Percentiles rank a stretch among this genome's conserved stretches.
Evolutionary conservation across 2,113 vertebrate species (phyloP).

Genomic region (Nansenia antarctica): DNA sequence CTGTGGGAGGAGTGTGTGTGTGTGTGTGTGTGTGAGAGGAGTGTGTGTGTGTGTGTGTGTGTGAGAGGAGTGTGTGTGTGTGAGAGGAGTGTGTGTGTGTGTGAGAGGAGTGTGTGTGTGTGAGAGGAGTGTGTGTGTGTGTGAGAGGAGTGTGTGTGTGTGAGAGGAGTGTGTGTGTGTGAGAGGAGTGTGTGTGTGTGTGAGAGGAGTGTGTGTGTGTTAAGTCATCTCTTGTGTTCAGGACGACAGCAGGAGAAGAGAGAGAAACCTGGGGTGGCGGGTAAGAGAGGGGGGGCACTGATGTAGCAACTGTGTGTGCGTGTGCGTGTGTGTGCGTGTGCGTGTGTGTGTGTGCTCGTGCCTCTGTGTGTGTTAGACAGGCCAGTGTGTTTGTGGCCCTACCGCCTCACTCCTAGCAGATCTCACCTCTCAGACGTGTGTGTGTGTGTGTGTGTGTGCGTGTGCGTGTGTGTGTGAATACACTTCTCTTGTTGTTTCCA

Average conservation of each 20-base stretch:
- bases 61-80: not conserved
- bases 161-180: constrained; percentile 30
- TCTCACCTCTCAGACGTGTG: no score
- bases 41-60: no score
- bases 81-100: not conserved
- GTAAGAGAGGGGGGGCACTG: constrained; percentile 61
- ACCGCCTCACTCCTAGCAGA: no score
- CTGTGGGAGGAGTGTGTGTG: no score
- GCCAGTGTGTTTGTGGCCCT: not conserved
- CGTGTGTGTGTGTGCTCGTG: not conserved
- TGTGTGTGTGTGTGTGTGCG: not conserved
- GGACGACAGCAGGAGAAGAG: constrained; percentile 63
- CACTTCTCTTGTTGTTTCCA: no score
- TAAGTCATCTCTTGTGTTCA: constrained; percentile 65
- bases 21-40: no score
- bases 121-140: constrained; percentile 15
- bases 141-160: constrained; percentile 14
- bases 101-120: constrained; percentile 20
- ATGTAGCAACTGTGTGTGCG: not conserved
- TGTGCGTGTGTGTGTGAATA: not conserved
- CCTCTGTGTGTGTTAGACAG: not conserved
- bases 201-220: constrained; percentile 16
- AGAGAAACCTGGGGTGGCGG: constrained; percentile 69
- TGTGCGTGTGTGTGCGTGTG: not conserved
- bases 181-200: not conserved